Conservation (phyloP, 2,113 vertebrate species). For the Peucedramus taeniatus region DNA sequence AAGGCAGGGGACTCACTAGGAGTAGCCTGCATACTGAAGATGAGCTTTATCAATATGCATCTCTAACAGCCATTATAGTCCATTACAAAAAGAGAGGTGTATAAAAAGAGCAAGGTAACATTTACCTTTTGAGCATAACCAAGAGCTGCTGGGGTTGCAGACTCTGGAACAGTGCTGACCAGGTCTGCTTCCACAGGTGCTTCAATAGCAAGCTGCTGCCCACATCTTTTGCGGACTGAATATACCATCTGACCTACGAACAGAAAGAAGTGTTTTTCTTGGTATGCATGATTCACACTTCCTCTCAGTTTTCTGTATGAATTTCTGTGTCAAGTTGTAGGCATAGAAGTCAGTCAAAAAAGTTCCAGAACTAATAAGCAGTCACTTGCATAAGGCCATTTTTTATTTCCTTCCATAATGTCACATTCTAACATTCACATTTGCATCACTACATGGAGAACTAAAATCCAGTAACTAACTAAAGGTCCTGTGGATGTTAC, state of each 20-base stretch:
- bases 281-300: background rate
- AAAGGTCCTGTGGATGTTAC: background rate
- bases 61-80: background rate
- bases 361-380: background rate
- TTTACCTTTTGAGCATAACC: constrained; percentile 90
- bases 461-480: background rate
- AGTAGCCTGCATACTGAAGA: rapidly evolving
- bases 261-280: background rate
- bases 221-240: constrained; percentile 90
- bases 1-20: background rate
- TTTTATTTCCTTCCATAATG: background rate
- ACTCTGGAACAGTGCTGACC: constrained; percentile 97
- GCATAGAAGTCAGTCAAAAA: background rate
- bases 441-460: background rate
- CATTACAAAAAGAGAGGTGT: background rate
- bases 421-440: background rate
- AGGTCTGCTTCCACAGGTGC: constrained; percentile 92
- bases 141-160: constrained; percentile 94
- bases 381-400: background rate
- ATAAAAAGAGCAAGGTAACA: background rate
- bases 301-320: background rate
- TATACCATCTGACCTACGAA: constrained; percentile 96
- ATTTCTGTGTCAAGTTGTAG: background rate
- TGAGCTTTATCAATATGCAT: background rate
- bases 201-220: constrained; percentile 91